These are phyloP conservation scores for Fragum whitleyi DNA, from an alignment of 2,888 invertebrate genomes.

Conservation along the genomic window DNA sequence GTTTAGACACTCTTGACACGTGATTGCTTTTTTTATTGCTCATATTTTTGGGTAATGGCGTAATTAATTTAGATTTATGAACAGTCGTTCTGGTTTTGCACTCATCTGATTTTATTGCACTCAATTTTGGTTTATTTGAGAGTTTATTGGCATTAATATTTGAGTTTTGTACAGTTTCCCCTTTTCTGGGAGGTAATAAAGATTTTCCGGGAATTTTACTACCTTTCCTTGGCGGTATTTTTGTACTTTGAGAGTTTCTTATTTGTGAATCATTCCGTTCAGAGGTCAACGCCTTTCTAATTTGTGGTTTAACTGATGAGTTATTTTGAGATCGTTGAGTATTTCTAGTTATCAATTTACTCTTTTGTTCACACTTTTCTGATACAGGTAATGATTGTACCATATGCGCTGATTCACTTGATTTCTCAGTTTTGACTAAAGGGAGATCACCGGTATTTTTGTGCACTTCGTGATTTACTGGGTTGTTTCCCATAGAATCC, in stretches of 20 bases:
- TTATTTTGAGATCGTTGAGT: neutral
- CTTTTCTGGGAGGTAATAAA: too few relatives aligned
- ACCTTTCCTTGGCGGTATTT: neutral
- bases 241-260: neutral
- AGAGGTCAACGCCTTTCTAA: neutral
- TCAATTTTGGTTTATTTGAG: neutral
- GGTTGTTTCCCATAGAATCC: neutral
- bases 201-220: too few relatives aligned
- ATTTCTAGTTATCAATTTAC: neutral
- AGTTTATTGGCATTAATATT: slow-evolving; percentile 3
- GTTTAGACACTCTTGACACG: slow-evolving; percentile 39
- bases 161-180: neutral
- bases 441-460: neutral
- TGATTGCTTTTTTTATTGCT: slow-evolving; percentile 19
- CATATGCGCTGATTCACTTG: neutral
- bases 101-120: slow-evolving; percentile 17
- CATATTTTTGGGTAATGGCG: slow-evolving; percentile 29
- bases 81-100: slow-evolving; percentile 7
- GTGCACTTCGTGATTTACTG: neutral
- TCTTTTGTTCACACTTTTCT: neutral
- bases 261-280: neutral
- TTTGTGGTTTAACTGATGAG: slow-evolving; percentile 10
- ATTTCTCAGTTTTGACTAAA: neutral
- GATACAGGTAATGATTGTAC: neutral
- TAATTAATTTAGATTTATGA: slow-evolving; percentile 35